These are phyloP conservation scores for Anthrax anthrax DNA, from an alignment of 2,888 invertebrate species.

Conservation along the genomic window DNA sequence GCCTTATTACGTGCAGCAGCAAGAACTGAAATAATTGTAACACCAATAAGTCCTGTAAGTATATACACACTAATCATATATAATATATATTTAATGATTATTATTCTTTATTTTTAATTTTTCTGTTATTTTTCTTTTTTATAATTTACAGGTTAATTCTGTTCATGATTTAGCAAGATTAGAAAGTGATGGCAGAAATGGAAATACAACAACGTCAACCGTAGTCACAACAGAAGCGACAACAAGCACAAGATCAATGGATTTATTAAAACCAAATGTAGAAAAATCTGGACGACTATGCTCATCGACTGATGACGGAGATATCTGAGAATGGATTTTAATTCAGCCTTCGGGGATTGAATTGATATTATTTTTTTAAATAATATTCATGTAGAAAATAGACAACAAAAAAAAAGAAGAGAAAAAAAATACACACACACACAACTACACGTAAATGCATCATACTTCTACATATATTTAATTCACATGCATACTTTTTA, in stretches of 20 bases:
- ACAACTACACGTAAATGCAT: too few species aligned
- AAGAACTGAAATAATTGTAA: constrained; percentile 36
- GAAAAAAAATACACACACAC: too few species aligned
- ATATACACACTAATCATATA: neutral
- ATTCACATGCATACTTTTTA: too few species aligned
- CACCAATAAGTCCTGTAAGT: constrained; percentile 35
- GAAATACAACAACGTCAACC: constrained; percentile 13
- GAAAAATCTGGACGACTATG: constrained; percentile 6
- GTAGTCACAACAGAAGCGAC: constrained; percentile 6
- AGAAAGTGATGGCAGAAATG: constrained; percentile 16
- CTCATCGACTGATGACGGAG: constrained; percentile 9
- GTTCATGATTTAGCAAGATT: constrained; percentile 28
- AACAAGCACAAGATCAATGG: constrained; percentile 15
- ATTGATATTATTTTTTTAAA: too few species aligned
- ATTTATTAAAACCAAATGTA: constrained; percentile 20
- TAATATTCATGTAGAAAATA: too few species aligned
- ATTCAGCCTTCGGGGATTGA: too few species aligned
- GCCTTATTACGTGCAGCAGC: constrained; percentile 39
- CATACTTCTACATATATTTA: too few species aligned
- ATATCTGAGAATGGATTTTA: constrained; percentile 16
- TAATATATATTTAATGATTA: neutral
- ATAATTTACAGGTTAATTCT: constrained; percentile 28
- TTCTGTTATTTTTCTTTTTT: neutral
- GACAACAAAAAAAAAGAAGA: too few species aligned
- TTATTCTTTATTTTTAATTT: neutral